Evolutionary conservation across 2,113 vertebrate genomes (phyloP).

Genomic region (Poecile atricapillus): DNA sequence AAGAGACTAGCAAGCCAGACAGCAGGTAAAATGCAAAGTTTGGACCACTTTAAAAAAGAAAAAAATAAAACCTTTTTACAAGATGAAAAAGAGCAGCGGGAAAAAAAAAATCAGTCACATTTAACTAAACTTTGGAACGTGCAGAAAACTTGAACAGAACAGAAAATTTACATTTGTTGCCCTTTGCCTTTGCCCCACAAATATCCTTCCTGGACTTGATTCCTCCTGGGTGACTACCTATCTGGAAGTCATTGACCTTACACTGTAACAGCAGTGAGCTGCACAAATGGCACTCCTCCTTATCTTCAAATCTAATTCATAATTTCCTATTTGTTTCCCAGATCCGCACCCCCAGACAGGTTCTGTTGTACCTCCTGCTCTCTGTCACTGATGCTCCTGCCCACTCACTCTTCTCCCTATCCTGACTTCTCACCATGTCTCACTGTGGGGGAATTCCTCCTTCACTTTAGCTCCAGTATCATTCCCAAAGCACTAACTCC

Average conservation of each 20-base stretch:
- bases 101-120: neutral
- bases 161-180: neutral
- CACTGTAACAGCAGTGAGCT: neutral
- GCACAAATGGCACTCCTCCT: neutral
- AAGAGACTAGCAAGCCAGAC: neutral
- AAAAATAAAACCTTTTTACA: neutral
- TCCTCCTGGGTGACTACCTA: neutral
- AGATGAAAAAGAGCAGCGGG: neutral
- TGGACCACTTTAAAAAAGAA: neutral
- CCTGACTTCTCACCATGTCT: neutral
- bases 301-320: neutral
- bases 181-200: neutral
- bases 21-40: neutral
- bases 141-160: neutral
- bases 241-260: neutral
- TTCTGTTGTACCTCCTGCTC: neutral
- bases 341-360: neutral
- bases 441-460: neutral
- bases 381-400: neutral
- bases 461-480: neutral
- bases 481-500: neutral
- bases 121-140: neutral
- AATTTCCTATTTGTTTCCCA: neutral
- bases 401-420: neutral
- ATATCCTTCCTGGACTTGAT: neutral